Conservation (phyloP, 2,113 vertebrate species). For the Vombatus ursinus region DNA sequence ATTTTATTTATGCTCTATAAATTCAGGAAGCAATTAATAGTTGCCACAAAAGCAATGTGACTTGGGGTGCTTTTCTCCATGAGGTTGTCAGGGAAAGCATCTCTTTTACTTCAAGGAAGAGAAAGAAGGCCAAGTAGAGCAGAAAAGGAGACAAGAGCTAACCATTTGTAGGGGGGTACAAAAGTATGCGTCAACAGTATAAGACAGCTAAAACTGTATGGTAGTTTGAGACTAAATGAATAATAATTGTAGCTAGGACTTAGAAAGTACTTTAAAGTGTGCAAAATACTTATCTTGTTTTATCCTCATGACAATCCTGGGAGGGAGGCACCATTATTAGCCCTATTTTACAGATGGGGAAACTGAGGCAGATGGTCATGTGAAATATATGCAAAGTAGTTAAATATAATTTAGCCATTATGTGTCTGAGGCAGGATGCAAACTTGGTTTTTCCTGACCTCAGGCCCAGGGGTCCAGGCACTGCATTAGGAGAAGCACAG, state of each 20-base stretch:
- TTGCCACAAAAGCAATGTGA: slow-evolving; percentile 77
- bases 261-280: background rate
- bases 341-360: slow-evolving; percentile 8
- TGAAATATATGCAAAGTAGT: background rate
- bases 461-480: background rate
- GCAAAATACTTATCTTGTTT: background rate
- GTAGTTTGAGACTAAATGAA: background rate
- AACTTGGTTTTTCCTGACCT: background rate
- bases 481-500: background rate
- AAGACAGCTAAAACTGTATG: background rate
- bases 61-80: slow-evolving; percentile 42
- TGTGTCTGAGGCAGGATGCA: background rate
- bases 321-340: background rate
- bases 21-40: slow-evolving; percentile 86
- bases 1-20: slow-evolving; percentile 77
- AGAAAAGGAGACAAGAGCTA: background rate
- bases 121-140: background rate
- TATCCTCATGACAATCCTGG: background rate
- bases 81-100: slow-evolving; percentile 2
- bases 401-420: background rate
- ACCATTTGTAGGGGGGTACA: background rate
- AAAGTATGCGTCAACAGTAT: background rate
- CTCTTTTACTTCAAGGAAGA: slow-evolving; percentile 1
- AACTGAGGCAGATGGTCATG: background rate
- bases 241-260: background rate